These are phyloP conservation scores for Sinocyclocheilus maitianheensis DNA, from an alignment of 2,113 vertebrate species.

Conservation along the genomic window DNA sequence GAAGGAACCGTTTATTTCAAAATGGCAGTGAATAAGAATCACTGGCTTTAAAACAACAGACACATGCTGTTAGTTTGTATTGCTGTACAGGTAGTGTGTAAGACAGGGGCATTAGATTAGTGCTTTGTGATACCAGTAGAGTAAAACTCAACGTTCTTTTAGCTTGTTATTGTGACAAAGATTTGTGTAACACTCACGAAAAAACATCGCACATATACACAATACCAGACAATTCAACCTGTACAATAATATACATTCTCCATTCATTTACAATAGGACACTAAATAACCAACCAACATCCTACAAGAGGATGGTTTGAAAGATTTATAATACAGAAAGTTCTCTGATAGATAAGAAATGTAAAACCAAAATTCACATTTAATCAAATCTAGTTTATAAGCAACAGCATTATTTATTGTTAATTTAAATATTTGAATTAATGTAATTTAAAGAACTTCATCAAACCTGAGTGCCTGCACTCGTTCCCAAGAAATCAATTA, in stretches of 20 bases:
- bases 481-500: constrained; percentile 22
- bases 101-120: constrained; percentile 26
- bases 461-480: constrained; percentile 52
- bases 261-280: background rate
- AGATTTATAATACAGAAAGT: background rate
- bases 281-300: constrained; percentile 7
- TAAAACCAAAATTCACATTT: constrained; percentile 21
- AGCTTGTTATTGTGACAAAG: constrained; percentile 24
- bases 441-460: background rate
- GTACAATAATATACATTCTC: constrained; percentile 40
- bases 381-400: background rate
- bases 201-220: constrained; percentile 17
- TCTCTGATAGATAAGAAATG: constrained; percentile 7
- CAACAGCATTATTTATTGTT: background rate
- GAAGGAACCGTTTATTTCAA: constrained; percentile 44
- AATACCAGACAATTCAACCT: constrained; percentile 10
- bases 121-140: constrained; percentile 17
- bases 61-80: constrained; percentile 40
- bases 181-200: constrained; percentile 28
- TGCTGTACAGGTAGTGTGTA: constrained; percentile 19
- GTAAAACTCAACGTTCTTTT: constrained; percentile 35
- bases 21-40: constrained; percentile 53
- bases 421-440: background rate
- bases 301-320: constrained; percentile 14
- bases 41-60: constrained; percentile 37